A percentile compares a stretch with the other conserved stretches of the same genome.
Evolutionary conservation across 2,797 vertebrate species (phyloP).

Genomic region (Fistularia commersonii): DNA sequence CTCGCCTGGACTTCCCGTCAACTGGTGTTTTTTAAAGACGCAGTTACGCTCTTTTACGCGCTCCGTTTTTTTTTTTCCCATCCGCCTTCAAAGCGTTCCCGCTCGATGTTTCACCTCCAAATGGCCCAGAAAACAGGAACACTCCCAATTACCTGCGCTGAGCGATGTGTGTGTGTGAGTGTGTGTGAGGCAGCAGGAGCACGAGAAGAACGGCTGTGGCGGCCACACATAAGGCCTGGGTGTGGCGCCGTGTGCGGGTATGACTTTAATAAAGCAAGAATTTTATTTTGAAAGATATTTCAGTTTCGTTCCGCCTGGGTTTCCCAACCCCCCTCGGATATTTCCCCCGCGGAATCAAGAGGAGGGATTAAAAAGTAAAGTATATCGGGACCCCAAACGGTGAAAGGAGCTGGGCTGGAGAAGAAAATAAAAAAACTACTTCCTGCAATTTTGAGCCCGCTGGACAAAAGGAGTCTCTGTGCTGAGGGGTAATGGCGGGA

Average conservation of each 20-base stretch:
- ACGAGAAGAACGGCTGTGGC: slow-evolving; percentile 16
- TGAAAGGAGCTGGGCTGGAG: no score
- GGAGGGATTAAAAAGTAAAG: no score
- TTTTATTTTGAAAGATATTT: slow-evolving; percentile 57
- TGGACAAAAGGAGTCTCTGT: no score
- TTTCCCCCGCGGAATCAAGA: no score
- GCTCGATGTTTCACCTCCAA: slow-evolving; percentile 41
- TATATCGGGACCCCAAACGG: no score
- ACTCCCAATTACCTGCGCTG: slow-evolving; percentile 54
- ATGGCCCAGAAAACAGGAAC: slow-evolving; percentile 63
- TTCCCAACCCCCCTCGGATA: no score
- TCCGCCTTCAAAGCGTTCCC: slow-evolving; percentile 40
- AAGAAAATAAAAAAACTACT: no score
- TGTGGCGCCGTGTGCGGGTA: slow-evolving; percentile 39
- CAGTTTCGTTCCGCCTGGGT: no score
- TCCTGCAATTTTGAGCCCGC: no score
- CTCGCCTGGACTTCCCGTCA: slow-evolving; percentile 1
- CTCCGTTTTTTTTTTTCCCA: slow-evolving; percentile 50
- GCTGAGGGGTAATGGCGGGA: no score
- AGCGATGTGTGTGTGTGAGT: slow-evolving; percentile 19
- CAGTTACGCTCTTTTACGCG: slow-evolving; percentile 35
- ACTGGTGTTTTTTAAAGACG: slow-evolving; percentile 29
- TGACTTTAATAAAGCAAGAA: slow-evolving; percentile 60
- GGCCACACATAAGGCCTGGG: slow-evolving; percentile 47
- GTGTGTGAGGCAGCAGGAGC: slow-evolving; percentile 14